Conservation (phyloP, 1,140 invertebrate genomes). For the Pseudomyrmex cubaensis region DNA sequence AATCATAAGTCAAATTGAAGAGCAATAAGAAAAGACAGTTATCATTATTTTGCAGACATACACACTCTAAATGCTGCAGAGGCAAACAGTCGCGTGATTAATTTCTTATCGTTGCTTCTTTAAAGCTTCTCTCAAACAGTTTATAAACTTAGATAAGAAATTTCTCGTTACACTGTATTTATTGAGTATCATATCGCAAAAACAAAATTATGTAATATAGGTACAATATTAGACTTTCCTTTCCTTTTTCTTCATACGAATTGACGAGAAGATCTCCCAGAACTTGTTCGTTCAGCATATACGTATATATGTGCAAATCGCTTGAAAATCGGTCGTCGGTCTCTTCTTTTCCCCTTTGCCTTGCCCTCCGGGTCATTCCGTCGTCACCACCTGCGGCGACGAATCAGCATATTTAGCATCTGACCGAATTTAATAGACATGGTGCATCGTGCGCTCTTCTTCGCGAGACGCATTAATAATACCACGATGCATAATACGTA, state of each 20-base stretch:
- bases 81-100: background rate
- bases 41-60: conserved; percentile 1
- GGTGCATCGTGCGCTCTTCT: conserved; percentile 57
- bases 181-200: background rate
- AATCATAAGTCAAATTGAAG: conserved; percentile 5
- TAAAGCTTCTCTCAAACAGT: background rate
- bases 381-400: conserved; percentile 72
- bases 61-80: background rate
- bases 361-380: conserved; percentile 38
- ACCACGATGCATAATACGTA: conserved; percentile 44
- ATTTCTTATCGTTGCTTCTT: conserved; percentile 11
- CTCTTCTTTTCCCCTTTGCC: conserved; percentile 24
- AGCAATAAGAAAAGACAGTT: background rate
- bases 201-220: background rate
- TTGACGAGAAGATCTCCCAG: conserved; percentile 23
- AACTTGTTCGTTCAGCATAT: conserved; percentile 52
- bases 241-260: background rate
- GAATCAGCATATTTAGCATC: conserved; percentile 77
- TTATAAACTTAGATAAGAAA: conserved; percentile 1
- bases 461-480: conserved; percentile 70
- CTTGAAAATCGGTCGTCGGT: conserved; percentile 70
- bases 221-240: background rate
- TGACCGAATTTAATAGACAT: conserved; percentile 73
- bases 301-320: conserved; percentile 52
- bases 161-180: background rate